Conservation (phyloP, 2,797 vertebrate genomes). For the Somateria mollissima region DNA sequence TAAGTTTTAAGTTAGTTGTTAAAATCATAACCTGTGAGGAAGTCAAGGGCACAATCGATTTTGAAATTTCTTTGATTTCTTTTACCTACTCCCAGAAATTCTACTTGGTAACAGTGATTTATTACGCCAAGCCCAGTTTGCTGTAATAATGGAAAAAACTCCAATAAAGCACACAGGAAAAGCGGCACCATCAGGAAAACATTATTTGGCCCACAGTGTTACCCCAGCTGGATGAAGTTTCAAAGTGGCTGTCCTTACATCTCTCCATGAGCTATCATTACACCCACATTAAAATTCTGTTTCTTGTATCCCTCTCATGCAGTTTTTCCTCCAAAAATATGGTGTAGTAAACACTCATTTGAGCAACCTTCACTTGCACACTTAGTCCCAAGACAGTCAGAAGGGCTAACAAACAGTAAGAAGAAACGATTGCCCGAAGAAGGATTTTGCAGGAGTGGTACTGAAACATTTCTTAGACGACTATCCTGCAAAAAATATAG, state of each 20-base stretch:
- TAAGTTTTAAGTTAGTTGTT: background rate
- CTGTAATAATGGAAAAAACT: background rate
- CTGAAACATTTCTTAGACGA: background rate
- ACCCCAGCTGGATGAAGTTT: background rate
- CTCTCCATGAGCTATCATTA: background rate
- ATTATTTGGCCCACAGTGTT: background rate
- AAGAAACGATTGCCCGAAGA: background rate
- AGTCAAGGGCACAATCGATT: rapidly evolving
- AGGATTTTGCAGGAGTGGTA: background rate
- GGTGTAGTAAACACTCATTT: rapidly evolving
- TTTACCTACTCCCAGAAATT: background rate
- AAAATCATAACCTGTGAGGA: background rate
- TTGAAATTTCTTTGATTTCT: background rate
- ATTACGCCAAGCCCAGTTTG: background rate
- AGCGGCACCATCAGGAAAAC: background rate
- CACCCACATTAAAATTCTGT: background rate
- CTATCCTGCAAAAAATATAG: background rate
- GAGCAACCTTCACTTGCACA: background rate
- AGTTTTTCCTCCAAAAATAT: background rate
- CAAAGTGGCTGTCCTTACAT: background rate
- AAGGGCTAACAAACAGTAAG: background rate
- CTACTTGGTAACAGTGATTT: background rate
- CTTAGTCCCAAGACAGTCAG: background rate
- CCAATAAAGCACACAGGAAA: background rate
- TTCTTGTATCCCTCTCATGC: background rate